phyloP scores from a whole-genome alignment of 2,888 invertebrate species.

The Cheiracanthium punctorium region DNA sequence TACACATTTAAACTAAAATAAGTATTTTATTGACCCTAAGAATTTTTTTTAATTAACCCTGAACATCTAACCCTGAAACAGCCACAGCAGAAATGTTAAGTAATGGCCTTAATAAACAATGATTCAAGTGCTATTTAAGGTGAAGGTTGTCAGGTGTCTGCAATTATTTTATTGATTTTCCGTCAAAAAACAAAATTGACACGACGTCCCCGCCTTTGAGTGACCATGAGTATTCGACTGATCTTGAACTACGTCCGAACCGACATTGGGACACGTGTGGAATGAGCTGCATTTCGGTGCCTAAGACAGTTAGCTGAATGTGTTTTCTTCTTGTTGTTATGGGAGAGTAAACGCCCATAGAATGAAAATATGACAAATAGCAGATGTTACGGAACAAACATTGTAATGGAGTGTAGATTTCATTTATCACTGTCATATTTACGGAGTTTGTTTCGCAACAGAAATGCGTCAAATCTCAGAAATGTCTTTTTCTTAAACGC shows the following conservation, averaged over 20 bases:
- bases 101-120: conserved; percentile 38
- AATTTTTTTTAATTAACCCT: no score
- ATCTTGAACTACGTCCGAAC: conserved; percentile 50
- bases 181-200: background rate
- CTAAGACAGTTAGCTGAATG: background rate
- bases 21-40: no score
- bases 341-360: background rate
- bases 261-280: conserved; percentile 46
- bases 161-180: conserved; percentile 2
- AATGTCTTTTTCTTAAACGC: no score
- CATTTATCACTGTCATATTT: no score
- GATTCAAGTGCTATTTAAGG: conserved; percentile 44
- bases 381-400: background rate
- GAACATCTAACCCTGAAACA: background rate
- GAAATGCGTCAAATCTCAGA: no score
- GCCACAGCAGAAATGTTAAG: conserved; percentile 7
- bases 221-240: conserved; percentile 47
- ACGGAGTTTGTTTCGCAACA: no score
- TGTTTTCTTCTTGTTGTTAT: background rate
- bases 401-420: background rate
- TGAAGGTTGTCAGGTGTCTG: conserved; percentile 52
- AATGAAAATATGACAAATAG: background rate
- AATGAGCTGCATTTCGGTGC: background rate
- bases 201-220: conserved; percentile 16
- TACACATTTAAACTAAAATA: no score